Conservation (phyloP, 2,888 invertebrate genomes). For the Herminia tarsipennalis region DNA sequence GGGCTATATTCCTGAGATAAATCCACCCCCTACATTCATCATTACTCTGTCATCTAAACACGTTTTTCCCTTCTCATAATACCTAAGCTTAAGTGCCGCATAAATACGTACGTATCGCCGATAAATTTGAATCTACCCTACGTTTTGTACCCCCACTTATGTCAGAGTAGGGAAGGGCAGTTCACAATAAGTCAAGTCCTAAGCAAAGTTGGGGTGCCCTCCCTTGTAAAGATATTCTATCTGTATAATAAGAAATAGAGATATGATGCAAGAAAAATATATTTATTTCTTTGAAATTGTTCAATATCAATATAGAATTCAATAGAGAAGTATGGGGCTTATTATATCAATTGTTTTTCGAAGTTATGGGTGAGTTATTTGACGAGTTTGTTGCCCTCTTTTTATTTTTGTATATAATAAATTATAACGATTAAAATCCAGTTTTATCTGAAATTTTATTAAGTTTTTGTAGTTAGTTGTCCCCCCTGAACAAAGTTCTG, state of each 20-base stretch:
- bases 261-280: conserved; percentile 30
- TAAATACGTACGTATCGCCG: conserved; percentile 64
- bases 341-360: neutral
- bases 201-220: conserved; percentile 57
- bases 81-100: conserved; percentile 57
- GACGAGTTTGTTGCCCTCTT: neutral
- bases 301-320: conserved; percentile 15
- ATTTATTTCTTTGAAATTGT: conserved; percentile 31
- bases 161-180: conserved; percentile 38
- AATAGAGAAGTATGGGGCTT: conserved; percentile 1
- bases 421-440: too few relatives aligned
- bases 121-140: conserved; percentile 71
- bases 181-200: conserved; percentile 71
- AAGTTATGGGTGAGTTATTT: conserved; percentile 1
- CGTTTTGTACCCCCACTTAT: conserved; percentile 59
- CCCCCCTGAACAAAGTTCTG: too few relatives aligned
- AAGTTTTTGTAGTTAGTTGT: too few relatives aligned
- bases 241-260: conserved; percentile 31
- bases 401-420: too few relatives aligned
- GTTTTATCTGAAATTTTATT: too few relatives aligned
- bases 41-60: conserved; percentile 31
- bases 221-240: conserved; percentile 23
- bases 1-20: neutral
- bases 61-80: conserved; percentile 28
- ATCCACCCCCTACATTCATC: conserved; percentile 19